Evolutionary conservation across 2,797 vertebrate species (phyloP).

Genomic region (Propithecus perrieri): DNA sequence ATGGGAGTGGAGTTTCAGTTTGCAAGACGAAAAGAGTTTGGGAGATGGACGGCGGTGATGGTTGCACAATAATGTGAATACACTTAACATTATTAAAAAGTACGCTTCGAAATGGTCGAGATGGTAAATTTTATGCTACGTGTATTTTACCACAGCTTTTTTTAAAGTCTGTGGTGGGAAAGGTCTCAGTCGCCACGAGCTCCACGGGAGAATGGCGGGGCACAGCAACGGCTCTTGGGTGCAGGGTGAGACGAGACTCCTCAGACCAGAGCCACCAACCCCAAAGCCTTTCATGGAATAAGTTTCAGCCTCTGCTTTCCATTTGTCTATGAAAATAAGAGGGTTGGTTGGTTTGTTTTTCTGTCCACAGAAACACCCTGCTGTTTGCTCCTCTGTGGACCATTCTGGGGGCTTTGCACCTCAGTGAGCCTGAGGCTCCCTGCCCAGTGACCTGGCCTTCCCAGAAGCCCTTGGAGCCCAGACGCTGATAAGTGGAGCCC

Average conservation of each 20-base stretch:
- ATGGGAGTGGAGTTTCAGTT: neutral
- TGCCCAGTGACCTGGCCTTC: neutral
- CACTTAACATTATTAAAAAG: neutral
- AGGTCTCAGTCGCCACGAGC: neutral
- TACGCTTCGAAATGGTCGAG: neutral
- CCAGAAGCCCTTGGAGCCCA: neutral
- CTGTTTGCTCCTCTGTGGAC: neutral
- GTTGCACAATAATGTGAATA: fast-evolving
- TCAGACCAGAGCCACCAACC: neutral
- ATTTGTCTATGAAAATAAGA: neutral
- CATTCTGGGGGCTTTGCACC: neutral
- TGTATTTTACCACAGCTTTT: neutral
- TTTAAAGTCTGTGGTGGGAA: neutral
- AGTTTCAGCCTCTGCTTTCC: neutral
- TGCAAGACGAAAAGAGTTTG: neutral
- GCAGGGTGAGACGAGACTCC: neutral
- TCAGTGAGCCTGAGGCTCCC: neutral
- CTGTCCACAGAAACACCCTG: neutral
- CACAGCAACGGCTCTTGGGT: neutral
- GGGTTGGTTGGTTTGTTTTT: neutral
- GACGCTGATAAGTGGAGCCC: neutral
- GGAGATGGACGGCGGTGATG: neutral
- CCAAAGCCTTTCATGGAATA: neutral
- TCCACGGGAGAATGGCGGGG: neutral
- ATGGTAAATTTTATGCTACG: neutral